Evolutionary conservation across 2,888 invertebrate species (phyloP).

Genomic region (Poecilus cupreus): DNA sequence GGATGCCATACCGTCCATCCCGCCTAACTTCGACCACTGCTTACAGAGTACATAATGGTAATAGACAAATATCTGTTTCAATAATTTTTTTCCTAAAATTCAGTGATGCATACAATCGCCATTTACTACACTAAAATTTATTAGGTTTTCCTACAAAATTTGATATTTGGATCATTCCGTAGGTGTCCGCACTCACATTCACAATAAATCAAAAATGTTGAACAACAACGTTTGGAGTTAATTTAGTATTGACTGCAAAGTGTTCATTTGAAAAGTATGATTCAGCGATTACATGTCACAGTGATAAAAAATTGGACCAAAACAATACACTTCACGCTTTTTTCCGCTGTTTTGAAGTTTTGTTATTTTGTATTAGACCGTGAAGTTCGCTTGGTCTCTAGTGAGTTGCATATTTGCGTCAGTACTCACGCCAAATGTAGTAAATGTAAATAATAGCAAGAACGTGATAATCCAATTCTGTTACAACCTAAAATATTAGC

Average conservation of each 20-base stretch:
- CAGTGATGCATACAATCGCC: no score
- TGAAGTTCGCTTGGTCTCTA: background rate
- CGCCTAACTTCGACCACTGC: no score
- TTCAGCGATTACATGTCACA: conserved; percentile 27
- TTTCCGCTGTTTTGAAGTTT: conserved; percentile 6
- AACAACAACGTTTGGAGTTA: conserved; percentile 9
- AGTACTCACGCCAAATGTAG: background rate
- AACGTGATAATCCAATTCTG: conserved; percentile 17
- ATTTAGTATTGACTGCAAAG: conserved; percentile 25
- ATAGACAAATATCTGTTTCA: no score
- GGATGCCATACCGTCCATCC: no score
- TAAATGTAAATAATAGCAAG: conserved; percentile 41
- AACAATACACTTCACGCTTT: background rate
- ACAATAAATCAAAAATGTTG: conserved; percentile 9
- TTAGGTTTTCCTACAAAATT: no score
- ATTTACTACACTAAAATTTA: no score
- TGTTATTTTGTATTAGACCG: background rate
- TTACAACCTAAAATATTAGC: conserved; percentile 26
- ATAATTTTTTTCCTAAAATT: no score
- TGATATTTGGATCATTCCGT: no score
- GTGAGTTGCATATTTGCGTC: background rate
- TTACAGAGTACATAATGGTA: no score
- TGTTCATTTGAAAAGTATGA: conserved; percentile 31
- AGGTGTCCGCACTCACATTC: no score
- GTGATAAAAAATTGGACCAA: background rate